phyloP scores from a whole-genome alignment of 2,113 vertebrate genomes.

The Clupea harengus region DNA sequence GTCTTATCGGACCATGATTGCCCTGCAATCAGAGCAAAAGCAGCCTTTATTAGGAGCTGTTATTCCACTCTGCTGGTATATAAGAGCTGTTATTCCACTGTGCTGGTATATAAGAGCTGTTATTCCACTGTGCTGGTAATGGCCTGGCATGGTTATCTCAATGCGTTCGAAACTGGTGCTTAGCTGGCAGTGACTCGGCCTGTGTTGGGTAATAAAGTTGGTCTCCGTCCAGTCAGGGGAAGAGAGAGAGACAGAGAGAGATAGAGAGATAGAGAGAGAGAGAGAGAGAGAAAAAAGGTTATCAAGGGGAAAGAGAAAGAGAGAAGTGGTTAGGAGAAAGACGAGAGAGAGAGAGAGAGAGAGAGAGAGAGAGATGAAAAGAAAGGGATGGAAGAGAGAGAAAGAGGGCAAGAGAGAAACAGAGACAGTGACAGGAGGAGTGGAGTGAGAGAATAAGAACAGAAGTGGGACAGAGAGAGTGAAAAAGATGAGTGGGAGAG shows the following conservation, averaged over 20 bases:
- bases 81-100: too few species aligned
- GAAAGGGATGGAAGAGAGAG: background rate
- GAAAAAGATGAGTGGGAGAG: background rate
- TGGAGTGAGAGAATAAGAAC: background rate
- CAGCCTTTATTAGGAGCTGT: background rate
- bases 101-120: background rate
- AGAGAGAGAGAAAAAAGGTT: background rate
- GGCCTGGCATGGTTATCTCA: background rate
- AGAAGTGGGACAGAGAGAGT: background rate
- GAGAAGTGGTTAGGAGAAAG: background rate
- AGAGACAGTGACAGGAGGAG: background rate
- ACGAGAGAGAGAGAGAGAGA: background rate
- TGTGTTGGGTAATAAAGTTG: background rate
- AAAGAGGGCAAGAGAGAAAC: background rate
- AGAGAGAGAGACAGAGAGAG: background rate
- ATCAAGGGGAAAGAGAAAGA: background rate
- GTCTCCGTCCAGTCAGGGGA: background rate
- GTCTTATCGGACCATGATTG: background rate
- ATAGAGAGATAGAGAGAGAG: background rate
- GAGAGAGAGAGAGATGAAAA: background rate
- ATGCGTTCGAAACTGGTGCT: too few species aligned
- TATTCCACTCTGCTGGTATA: too few species aligned
- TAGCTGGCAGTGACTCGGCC: background rate
- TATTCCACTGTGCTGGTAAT: background rate
- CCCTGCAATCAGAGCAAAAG: background rate